phyloP scores from a whole-genome alignment of 2,888 invertebrate species.

The Microchrysa polita region DNA sequence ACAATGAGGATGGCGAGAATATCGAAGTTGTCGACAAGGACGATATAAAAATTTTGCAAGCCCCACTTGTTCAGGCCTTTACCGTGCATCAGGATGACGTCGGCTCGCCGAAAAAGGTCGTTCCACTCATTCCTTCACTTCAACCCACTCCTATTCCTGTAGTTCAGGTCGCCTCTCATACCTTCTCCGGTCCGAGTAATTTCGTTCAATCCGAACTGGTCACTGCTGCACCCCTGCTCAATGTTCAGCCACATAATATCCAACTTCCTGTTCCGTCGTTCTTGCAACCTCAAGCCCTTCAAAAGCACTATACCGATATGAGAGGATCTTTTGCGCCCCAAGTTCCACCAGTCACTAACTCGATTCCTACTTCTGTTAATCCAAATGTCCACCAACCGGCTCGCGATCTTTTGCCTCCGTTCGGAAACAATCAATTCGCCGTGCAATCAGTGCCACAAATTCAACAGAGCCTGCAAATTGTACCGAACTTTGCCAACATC shows the following conservation, averaged over 20 bases:
- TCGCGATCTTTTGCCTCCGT: constrained; percentile 52
- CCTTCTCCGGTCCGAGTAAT: constrained; percentile 20
- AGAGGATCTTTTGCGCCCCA: not conserved
- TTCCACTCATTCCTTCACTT: constrained; percentile 70
- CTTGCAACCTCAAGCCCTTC: constrained; percentile 38
- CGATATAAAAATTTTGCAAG: constrained; percentile 82
- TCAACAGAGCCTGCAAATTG: constrained; percentile 45
- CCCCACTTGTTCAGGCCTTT: constrained; percentile 84
- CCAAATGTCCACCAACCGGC: constrained; percentile 41
- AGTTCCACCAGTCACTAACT: constrained; percentile 23
- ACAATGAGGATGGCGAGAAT: constrained; percentile 74
- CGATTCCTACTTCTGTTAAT: constrained; percentile 17
- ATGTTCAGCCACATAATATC: not conserved
- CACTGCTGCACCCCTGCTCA: constrained; percentile 40
- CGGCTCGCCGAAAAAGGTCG: constrained; percentile 81
- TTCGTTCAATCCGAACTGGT: constrained; percentile 37
- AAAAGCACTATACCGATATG: constrained; percentile 37
- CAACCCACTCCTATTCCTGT: constrained; percentile 52
- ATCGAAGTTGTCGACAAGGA: constrained; percentile 74
- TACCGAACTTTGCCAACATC: constrained; percentile 5
- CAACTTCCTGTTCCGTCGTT: constrained; percentile 44
- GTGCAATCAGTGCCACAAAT: constrained; percentile 63
- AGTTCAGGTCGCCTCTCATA: constrained; percentile 23
- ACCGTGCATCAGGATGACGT: constrained; percentile 84
- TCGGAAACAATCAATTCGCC: constrained; percentile 59